phyloP scores from a whole-genome alignment of 2,113 vertebrate genomes.

The Cardinalis cardinalis region DNA sequence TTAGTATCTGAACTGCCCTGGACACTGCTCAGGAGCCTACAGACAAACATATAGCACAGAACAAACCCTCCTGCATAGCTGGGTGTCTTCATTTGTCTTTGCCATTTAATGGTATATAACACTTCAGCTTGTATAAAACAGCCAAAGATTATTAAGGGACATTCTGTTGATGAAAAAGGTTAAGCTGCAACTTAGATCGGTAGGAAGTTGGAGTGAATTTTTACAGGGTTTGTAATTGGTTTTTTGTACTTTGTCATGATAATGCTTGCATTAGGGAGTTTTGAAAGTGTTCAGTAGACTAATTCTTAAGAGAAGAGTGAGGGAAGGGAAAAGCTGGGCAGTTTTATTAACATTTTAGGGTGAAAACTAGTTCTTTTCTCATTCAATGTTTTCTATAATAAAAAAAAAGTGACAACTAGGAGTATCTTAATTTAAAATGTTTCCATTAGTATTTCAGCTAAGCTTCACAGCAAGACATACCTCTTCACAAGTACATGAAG shows the following conservation, averaged over 20 bases:
- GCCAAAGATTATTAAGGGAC: background rate
- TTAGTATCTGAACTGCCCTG: background rate
- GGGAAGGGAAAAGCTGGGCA: background rate
- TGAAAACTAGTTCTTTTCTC: background rate
- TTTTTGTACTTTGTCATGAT: background rate
- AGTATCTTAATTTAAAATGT: background rate
- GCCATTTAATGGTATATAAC: rapidly evolving
- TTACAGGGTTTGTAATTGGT: background rate
- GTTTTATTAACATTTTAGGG: background rate
- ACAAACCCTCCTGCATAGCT: background rate
- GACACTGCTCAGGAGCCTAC: background rate
- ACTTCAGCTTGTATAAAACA: background rate
- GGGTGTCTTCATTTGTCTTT: background rate
- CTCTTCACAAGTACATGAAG: background rate
- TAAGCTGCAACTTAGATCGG: background rate
- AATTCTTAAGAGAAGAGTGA: background rate
- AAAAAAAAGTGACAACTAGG: background rate
- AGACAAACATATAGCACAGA: background rate
- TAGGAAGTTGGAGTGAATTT: background rate
- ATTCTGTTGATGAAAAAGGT: background rate
- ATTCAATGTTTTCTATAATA: background rate
- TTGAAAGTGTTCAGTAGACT: background rate
- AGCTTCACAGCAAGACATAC: background rate
- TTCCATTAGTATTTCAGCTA: conserved; percentile 11
- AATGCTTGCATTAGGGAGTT: background rate